A percentile compares a stretch with the other conserved stretches of the same genome.
Conservation (phyloP, 2,888 invertebrate genomes). For the Drosophila lacicola region DNA sequence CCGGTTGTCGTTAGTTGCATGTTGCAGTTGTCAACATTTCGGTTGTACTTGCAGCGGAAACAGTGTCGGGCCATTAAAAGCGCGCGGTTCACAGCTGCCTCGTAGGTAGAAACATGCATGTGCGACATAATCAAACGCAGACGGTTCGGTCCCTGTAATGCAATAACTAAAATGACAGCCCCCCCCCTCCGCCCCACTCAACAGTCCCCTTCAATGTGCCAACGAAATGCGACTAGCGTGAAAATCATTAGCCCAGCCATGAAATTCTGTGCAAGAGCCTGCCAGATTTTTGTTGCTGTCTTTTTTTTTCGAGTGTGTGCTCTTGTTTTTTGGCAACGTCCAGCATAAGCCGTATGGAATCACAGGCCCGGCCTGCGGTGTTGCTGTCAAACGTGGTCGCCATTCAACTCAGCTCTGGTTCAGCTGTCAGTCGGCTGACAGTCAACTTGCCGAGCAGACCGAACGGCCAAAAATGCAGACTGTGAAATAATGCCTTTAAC, state of each 20-base stretch:
- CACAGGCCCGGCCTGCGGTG: constrained; percentile 24
- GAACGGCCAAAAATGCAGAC: constrained; percentile 17
- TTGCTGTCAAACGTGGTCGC: constrained; percentile 52
- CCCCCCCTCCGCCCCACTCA: constrained; percentile 4
- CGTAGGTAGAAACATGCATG: constrained; percentile 63
- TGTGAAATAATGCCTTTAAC: constrained; percentile 5
- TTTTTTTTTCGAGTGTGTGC: not conserved
- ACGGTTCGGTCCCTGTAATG: constrained; percentile 59
- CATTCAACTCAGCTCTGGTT: constrained; percentile 33
- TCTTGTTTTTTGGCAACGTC: constrained; percentile 34
- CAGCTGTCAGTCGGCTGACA: constrained; percentile 49
- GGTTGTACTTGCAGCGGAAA: constrained; percentile 67
- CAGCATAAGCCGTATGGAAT: constrained; percentile 22
- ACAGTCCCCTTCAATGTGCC: constrained; percentile 43
- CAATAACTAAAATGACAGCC: constrained; percentile 78
- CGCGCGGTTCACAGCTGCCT: constrained; percentile 21
- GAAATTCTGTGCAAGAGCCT: constrained; percentile 61
- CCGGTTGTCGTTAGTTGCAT: constrained; percentile 69
- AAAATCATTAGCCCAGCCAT: constrained; percentile 72
- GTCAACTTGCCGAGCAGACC: constrained; percentile 5
- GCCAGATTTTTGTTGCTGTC: constrained; percentile 57
- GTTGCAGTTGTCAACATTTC: constrained; percentile 67
- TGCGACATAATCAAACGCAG: constrained; percentile 78
- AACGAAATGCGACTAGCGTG: constrained; percentile 67
- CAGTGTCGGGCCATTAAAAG: constrained; percentile 77